Conservation (phyloP, 2,888 invertebrate species). For the Eristalis pertinax region DNA sequence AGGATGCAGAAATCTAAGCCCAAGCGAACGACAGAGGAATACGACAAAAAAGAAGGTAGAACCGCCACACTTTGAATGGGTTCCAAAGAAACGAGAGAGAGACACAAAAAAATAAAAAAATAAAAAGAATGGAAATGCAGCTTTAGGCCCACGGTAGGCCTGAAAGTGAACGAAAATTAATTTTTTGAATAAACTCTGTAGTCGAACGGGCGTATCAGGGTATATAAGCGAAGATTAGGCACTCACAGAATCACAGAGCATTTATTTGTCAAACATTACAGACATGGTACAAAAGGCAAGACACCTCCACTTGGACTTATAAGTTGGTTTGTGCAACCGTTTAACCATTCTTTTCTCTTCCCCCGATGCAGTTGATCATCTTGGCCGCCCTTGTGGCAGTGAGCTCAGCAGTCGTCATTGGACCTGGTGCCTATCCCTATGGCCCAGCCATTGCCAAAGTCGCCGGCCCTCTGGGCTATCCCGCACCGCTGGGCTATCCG, state of each 20-base stretch:
- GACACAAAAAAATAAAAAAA: neutral
- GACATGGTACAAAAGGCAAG: constrained; percentile 80
- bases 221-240: constrained; percentile 72
- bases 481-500: constrained; percentile 68
- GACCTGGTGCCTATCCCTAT: constrained; percentile 74
- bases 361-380: constrained; percentile 75
- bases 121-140: neutral
- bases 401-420: constrained; percentile 78
- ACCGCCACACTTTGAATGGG: constrained; percentile 55
- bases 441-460: constrained; percentile 65
- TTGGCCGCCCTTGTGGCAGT: constrained; percentile 77
- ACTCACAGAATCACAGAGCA: constrained; percentile 79
- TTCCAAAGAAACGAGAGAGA: constrained; percentile 21
- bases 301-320: constrained; percentile 14
- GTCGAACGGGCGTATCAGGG: constrained; percentile 70
- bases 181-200: constrained; percentile 67
- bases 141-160: constrained; percentile 67
- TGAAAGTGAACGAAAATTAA: constrained; percentile 68
- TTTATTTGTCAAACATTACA: constrained; percentile 79
- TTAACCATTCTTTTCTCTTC: constrained; percentile 14
- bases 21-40: constrained; percentile 23
- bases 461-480: constrained; percentile 66
- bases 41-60: constrained; percentile 56
- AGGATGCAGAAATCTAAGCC: constrained; percentile 46
- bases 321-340: neutral